phyloP scores from a whole-genome alignment of 2,113 vertebrate species.

The Eulacestoma nigropectus region DNA sequence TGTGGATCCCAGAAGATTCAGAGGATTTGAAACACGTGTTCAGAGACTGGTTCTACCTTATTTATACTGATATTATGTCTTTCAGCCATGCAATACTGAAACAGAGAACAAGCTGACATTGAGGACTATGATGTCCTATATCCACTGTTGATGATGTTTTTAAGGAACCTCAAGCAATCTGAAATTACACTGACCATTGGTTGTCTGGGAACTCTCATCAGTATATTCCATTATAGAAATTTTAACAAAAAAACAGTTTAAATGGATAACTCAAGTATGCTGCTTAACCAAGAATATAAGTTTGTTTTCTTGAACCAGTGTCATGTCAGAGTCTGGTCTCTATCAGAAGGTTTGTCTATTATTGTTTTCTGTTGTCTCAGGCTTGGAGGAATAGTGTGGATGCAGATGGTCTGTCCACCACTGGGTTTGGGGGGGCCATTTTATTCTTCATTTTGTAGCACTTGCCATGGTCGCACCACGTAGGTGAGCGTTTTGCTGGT shows the following conservation, averaged over 20 bases:
- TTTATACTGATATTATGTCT: rapidly evolving
- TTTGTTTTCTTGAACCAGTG: not conserved
- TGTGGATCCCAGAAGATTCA: not conserved
- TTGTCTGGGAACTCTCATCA: not conserved
- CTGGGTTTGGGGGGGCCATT: not conserved
- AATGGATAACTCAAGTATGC: rapidly evolving
- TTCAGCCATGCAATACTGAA: not conserved
- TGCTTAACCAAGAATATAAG: not conserved
- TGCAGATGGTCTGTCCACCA: not conserved
- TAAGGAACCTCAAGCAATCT: not conserved
- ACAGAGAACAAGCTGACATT: not conserved
- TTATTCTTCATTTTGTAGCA: not conserved
- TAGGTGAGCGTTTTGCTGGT: not conserved
- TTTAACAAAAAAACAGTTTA: not conserved
- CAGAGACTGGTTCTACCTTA: not conserved
- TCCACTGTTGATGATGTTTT: not conserved
- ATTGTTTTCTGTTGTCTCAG: not conserved
- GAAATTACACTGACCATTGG: rapidly evolving
- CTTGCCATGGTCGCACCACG: rapidly evolving
- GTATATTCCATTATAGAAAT: not conserved
- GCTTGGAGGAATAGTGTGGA: not conserved
- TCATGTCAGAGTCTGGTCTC: too few species aligned
- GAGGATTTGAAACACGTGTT: not conserved
- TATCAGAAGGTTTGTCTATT: not conserved
- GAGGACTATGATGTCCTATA: not conserved